These are phyloP conservation scores for Rhadina sibilatrix DNA, from an alignment of 2,113 vertebrate species.

Conservation along the genomic window DNA sequence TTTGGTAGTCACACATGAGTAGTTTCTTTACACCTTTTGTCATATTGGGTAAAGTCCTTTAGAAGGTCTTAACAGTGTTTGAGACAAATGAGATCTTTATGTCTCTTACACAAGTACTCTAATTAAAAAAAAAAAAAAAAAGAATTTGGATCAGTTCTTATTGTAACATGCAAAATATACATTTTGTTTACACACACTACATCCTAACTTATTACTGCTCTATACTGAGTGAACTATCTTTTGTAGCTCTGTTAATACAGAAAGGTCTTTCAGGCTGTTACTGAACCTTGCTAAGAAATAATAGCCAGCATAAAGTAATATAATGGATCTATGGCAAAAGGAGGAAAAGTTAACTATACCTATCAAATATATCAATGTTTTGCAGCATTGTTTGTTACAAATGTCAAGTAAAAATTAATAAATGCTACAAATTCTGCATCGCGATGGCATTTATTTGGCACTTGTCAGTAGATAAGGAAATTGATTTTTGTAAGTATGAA, in stretches of 20 bases:
- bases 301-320: not conserved
- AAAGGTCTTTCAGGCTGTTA: not conserved
- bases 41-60: not conserved
- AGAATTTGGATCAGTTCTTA: not conserved
- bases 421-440: not conserved
- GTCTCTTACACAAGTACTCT: not conserved
- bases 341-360: not conserved
- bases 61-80: not conserved
- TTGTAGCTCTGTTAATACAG: not conserved
- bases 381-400: not conserved
- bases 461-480: not conserved
- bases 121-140: not conserved
- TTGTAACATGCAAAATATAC: not conserved
- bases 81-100: not conserved
- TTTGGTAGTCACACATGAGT: not conserved
- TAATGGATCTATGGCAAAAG: not conserved
- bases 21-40: not conserved
- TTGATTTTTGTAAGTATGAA: slow-evolving; percentile 2
- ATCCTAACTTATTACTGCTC: not conserved
- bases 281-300: not conserved
- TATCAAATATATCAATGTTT: not conserved
- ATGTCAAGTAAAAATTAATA: slow-evolving; percentile 8
- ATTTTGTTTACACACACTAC: not conserved
- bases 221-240: not conserved
- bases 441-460: not conserved